These are phyloP conservation scores for Choloepus didactylus DNA, from an alignment of 2,797 vertebrate genomes.

Conservation along the genomic window DNA sequence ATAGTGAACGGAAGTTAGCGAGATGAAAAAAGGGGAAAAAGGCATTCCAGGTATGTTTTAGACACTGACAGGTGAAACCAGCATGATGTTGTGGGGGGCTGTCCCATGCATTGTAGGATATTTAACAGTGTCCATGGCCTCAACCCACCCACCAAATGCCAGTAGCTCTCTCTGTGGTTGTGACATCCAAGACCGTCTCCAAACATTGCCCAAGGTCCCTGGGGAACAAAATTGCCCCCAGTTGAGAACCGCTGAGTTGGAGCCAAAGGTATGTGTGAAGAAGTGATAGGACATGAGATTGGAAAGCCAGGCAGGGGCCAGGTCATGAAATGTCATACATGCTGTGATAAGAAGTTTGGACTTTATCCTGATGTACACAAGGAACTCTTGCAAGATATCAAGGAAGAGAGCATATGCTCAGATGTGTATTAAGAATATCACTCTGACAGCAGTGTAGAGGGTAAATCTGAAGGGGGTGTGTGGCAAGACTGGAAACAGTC, in stretches of 20 bases:
- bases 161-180: conserved; percentile 6
- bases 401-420: conserved; percentile 62
- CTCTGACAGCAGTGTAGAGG: conserved; percentile 2
- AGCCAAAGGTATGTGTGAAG: conserved; percentile 78
- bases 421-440: conserved; percentile 41
- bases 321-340: conserved; percentile 71
- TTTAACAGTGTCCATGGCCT: conserved; percentile 32
- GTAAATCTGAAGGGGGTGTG: conserved; percentile 49
- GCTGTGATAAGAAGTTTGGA: conserved; percentile 77
- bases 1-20: conserved; percentile 55
- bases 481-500: conserved; percentile 50
- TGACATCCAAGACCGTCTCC: conserved; percentile 47
- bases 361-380: conserved; percentile 79
- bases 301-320: conserved; percentile 66
- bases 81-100: background rate
- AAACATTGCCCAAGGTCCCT: conserved; percentile 42
- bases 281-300: conserved; percentile 68
- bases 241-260: conserved; percentile 73
- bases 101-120: background rate
- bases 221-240: background rate
- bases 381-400: conserved; percentile 70
- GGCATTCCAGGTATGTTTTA: conserved; percentile 28
- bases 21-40: conserved; percentile 35
- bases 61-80: conserved; percentile 54
- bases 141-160: background rate